These are phyloP conservation scores for Diorhabda carinulata DNA, from an alignment of 1,140 invertebrate genomes.

Conservation along the genomic window DNA sequence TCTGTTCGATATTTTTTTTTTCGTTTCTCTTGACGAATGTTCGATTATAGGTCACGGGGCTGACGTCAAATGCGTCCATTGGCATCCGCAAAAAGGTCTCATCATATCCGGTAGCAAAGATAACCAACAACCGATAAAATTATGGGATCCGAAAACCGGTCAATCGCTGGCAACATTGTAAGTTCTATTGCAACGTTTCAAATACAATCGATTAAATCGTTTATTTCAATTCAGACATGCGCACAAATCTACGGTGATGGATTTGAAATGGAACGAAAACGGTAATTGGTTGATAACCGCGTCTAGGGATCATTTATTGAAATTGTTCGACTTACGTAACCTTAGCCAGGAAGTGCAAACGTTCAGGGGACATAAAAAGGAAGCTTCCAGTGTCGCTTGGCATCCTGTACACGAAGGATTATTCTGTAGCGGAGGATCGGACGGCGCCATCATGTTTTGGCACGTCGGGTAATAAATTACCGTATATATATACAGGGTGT, in stretches of 20 bases:
- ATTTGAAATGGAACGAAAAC: conserved; percentile 98
- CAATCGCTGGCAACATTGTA: conserved; percentile 78
- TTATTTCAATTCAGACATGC: conserved; percentile 68
- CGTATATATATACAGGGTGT: too few relatives aligned
- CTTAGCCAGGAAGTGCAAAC: conserved; percentile 90
- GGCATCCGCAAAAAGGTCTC: conserved; percentile 97
- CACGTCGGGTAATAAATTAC: conserved; percentile 75
- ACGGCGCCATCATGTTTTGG: conserved; percentile 98
- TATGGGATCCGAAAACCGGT: conserved; percentile 98
- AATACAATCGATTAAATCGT: conserved; percentile 1
- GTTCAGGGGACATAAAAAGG: conserved; percentile 97
- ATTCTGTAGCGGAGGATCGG: conserved; percentile 94
- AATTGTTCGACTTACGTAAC: conserved; percentile 97
- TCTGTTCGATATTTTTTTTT: too few relatives aligned
- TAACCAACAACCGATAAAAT: conserved; percentile 98
- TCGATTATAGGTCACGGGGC: conserved; percentile 84
- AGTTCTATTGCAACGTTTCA: conserved; percentile 36
- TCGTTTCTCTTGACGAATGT: too few relatives aligned
- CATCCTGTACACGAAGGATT: conserved; percentile 95
- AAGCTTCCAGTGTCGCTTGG: conserved; percentile 96
- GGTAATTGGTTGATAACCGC: conserved; percentile 99
- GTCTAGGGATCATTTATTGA: conserved; percentile 94
- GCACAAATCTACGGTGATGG: conserved; percentile 99
- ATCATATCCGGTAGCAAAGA: conserved; percentile 99
- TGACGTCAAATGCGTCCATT: conserved; percentile 99